A percentile compares a stretch with the other conserved stretches of the same genome.
phyloP scores from a whole-genome alignment of 2,113 vertebrate species.

The Colinus virginianus region DNA sequence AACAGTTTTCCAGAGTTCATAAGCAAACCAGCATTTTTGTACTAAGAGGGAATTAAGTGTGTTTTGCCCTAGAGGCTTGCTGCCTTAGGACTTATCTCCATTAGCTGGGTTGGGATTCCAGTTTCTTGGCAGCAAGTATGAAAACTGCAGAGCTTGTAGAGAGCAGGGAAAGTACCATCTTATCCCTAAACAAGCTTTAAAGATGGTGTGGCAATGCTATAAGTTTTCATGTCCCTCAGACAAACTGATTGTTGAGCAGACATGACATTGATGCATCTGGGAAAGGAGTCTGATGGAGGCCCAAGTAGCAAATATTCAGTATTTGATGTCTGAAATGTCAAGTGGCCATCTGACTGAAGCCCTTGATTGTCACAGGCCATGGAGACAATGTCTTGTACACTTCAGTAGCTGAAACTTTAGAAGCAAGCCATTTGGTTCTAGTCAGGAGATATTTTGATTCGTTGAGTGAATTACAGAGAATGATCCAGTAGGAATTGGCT shows the following conservation, averaged over 20 bases:
- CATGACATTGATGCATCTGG: background rate
- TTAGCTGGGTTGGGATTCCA: background rate
- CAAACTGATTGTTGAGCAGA: background rate
- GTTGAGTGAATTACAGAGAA: slow-evolving; percentile 2
- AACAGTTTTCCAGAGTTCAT: background rate
- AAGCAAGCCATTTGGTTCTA: slow-evolving; percentile 8
- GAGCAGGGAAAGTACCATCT: background rate
- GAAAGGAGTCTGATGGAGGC: background rate
- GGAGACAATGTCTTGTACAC: background rate
- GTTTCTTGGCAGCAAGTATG: background rate
- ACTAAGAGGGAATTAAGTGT: background rate
- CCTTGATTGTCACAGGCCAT: background rate
- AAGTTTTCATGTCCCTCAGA: background rate
- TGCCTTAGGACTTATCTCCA: background rate
- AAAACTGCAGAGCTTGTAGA: background rate
- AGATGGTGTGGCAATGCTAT: background rate
- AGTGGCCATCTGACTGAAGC: background rate
- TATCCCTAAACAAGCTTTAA: slow-evolving; percentile 10
- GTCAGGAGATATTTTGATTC: slow-evolving; percentile 3
- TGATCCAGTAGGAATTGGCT: slow-evolving; percentile 23
- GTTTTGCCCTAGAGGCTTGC: background rate
- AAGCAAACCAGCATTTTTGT: background rate
- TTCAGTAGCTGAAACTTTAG: slow-evolving; percentile 17
- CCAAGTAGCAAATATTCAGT: background rate
- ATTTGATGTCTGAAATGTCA: slow-evolving; percentile 18